Conservation (phyloP, 2,113 vertebrate genomes). For the Onychorhynchus coronatus region DNA sequence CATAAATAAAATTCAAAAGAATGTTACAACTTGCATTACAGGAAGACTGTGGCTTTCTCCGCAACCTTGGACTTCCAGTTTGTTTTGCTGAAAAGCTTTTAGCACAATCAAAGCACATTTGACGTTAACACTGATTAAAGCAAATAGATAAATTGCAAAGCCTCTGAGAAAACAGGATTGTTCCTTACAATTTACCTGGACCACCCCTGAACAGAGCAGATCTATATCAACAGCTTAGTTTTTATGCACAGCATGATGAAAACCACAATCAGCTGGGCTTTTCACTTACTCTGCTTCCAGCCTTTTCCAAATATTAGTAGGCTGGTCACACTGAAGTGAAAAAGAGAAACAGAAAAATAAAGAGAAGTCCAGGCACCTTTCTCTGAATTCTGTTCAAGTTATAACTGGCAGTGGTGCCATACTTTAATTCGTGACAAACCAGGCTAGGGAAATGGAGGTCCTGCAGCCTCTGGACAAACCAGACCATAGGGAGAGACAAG, state of each 20-base stretch:
- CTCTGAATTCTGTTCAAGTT: background rate
- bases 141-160: background rate
- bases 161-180: background rate
- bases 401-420: background rate
- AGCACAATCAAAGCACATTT: slow-evolving; percentile 24
- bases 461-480: background rate
- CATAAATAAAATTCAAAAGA: slow-evolving; percentile 31
- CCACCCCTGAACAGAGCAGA: slow-evolving; percentile 23
- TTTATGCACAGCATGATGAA: slow-evolving; percentile 18
- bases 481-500: background rate
- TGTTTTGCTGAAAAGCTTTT: slow-evolving; percentile 17
- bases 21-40: background rate
- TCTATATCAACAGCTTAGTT: slow-evolving; percentile 36
- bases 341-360: background rate
- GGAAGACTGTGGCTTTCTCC: background rate
- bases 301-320: background rate
- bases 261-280: background rate
- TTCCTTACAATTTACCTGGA: background rate
- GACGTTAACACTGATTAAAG: slow-evolving; percentile 35
- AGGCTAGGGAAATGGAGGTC: background rate
- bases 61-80: background rate
- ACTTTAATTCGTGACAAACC: background rate
- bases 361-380: background rate
- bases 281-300: background rate
- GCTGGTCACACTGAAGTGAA: background rate